Evolutionary conservation across 2,113 vertebrate species (phyloP), one percentile per base, ranked within the genome.

Genomic region (Peucedramus taeniatus): DNA sequence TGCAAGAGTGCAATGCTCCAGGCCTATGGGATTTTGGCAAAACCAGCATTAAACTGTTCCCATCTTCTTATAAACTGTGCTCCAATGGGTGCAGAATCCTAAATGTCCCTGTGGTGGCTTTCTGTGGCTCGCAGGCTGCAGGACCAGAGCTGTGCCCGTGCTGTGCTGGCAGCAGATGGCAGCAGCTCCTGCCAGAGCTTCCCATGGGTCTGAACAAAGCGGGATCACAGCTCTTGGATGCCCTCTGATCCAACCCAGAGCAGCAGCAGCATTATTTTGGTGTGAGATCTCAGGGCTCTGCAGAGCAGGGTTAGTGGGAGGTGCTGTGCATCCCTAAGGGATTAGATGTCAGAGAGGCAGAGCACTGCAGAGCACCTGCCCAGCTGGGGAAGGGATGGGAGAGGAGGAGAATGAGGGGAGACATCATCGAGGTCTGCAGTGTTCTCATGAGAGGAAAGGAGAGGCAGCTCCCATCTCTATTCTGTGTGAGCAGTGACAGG

Each of bases 21-120:
- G 50, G 11, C 39, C 30, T 35, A 2, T 1, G 8, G 12, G 30
- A 26, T 19, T 20, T 7, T 70, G 30, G 35, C 28, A 63, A 78
- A 85, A 30, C 7, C 63, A 66, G 24, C 21, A 11, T 42, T 26
- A 28, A 59, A 70, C 39, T 3, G 9, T 30, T 54, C 39, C 64
- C 71, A 63, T 22, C 7, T 27, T 50, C 44, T 44, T 3, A 2
- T 0, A 27, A 60, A 0, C 45, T 2, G 7, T 5, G 5, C 11
- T n/a, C 4, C 2, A 0, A 0, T 1, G 37, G 13, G n/a, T 42
- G 44, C 35, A n/a, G 89, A 0, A 40, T 64, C 56, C 65, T 3
- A 0, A 0, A 5, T 1, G 26, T 9, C 8, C 3, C 64, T 0
- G 15, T 1, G 28, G 49, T 1, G 17, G 2, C 0, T 31, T 27